phyloP scores from a whole-genome alignment of 2,797 vertebrate genomes.

The Notoglanidium macrostoma region DNA sequence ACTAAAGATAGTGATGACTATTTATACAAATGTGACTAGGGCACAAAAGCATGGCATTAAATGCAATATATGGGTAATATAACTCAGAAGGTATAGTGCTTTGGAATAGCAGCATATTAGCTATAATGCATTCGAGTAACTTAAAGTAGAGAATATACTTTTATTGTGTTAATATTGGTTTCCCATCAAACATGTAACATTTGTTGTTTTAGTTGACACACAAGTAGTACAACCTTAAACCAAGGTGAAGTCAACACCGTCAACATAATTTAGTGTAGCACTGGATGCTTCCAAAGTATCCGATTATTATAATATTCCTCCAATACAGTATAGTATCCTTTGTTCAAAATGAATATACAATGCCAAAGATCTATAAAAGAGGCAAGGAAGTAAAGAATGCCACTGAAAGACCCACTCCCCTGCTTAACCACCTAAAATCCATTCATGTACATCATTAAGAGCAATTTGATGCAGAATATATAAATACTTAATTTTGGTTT shows the following conservation, averaged over 20 bases:
- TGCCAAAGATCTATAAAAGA: neutral
- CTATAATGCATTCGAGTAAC: neutral
- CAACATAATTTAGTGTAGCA: neutral
- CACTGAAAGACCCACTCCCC: neutral
- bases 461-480: neutral
- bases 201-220: neutral
- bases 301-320: neutral
- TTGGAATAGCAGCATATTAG: slow-evolving; percentile 39
- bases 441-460: neutral
- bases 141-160: slow-evolving; percentile 22
- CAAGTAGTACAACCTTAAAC: neutral
- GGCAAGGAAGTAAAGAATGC: neutral
- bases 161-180: neutral
- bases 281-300: neutral
- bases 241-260: neutral
- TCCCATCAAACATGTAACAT: slow-evolving; percentile 11
- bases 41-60: slow-evolving; percentile 39
- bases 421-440: neutral
- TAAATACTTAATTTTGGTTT: neutral
- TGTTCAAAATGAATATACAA: neutral
- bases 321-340: neutral
- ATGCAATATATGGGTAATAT: neutral
- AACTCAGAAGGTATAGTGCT: slow-evolving; percentile 18
- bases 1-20: slow-evolving; percentile 32
- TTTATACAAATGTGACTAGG: slow-evolving; percentile 41